Base-by-base conservation (phyloP, 2,888 invertebrate species). In the Drymonia ruficornis region DNA sequence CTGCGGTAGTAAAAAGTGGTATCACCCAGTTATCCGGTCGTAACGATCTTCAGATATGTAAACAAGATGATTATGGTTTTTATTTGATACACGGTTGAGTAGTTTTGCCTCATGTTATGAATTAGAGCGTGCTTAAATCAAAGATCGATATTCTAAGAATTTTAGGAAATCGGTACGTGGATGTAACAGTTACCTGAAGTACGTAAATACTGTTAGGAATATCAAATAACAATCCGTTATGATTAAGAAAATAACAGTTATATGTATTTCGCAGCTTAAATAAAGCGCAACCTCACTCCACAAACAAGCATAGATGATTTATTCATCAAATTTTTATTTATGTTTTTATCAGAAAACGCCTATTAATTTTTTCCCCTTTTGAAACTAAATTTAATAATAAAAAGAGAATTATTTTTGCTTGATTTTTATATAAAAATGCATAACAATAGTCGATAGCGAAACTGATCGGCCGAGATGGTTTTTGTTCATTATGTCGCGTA, bases 401-500 rank as follows among this genome's bases (percentile, higher is more conserved):
- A 16, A 40, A 16, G 8, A 40, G 16, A 5, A 0, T 0, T n/a
- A 36, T 18, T 36, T 13, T 49, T 49, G 13, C 19, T 19, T 19
- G 8, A 42, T 42, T 13, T 29, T 16, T 42, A 23, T 15, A 28
- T 15, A 50, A 50, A 56, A 52, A 56, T 45, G 42, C 50, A 55
- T 53, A 52, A 52, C 12, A 40, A 18, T 49, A 38, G 56, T 59
- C 53, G 59, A 63, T 61, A 59, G 69, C 59, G 54, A 70, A 62
- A 65, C 67, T 67, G 63, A 67, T 61, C 63, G 56, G 29, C 16
- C 42, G 18, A 51, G 50, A 62, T 15, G 54, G 19, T 19, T 72
- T 72, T 74, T 68, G 67, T 70, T 59, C 50, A 59, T 64, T 68
- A 63, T 44, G 38, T 23, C 15, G 52, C 49, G 50, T 56, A 56